Percentiles rank a stretch among this genome's conserved stretches.
phyloP scores from a whole-genome alignment of 1,140 invertebrate genomes.

The Plutomurus gul region DNA sequence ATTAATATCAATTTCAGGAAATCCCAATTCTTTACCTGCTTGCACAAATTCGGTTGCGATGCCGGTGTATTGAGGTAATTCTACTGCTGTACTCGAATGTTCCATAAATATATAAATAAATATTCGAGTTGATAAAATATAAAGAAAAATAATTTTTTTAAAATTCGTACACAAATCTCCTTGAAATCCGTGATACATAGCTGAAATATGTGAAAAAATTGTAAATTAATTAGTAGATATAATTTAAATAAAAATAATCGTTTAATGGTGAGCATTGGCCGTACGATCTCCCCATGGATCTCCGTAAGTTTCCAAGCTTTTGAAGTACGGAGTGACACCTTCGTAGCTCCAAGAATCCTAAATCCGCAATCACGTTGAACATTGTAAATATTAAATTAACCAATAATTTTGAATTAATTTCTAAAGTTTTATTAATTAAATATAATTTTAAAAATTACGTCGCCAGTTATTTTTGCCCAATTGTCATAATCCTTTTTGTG shows the following conservation, averaged over 20 bases:
- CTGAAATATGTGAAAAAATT: background rate
- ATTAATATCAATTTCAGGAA: conserved; percentile 27
- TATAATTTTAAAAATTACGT: background rate
- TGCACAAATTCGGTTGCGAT: background rate
- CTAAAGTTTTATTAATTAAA: background rate
- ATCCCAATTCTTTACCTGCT: conserved; percentile 29
- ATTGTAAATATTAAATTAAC: background rate
- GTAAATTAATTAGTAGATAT: background rate
- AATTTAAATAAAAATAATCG: background rate
- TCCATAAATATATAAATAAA: no score
- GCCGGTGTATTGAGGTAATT: background rate
- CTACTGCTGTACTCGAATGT: no score
- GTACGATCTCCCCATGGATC: background rate
- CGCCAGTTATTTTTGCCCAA: conserved; percentile 1
- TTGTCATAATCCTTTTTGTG: background rate
- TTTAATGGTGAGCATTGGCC: background rate
- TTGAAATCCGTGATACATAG: conserved; percentile 1
- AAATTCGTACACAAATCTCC: no score
- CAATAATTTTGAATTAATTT: background rate
- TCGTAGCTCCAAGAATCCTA: background rate
- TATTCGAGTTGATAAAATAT: no score
- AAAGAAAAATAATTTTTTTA: no score
- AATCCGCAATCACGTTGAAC: no score
- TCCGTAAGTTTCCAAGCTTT: background rate
- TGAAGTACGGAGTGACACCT: background rate